These are phyloP conservation scores for Alethe diademata DNA, from an alignment of 2,113 vertebrate genomes.

Conservation along the genomic window DNA sequence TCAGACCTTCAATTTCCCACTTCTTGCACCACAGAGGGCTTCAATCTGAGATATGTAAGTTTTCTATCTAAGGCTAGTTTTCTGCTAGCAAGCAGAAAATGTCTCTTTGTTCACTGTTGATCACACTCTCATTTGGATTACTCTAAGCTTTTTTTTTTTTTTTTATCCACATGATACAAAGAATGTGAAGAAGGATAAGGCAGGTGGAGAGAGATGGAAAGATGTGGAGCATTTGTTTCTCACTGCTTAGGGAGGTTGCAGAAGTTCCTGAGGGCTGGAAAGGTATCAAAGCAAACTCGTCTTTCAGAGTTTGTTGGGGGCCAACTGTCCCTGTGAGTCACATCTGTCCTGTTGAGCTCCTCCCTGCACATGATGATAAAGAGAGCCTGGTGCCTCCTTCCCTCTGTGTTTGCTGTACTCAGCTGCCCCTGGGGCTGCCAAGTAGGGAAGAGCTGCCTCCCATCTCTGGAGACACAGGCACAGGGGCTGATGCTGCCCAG, in stretches of 20 bases:
- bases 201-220: neutral
- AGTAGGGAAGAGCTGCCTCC: neutral
- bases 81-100: neutral
- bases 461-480: neutral
- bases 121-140: neutral
- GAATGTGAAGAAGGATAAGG: neutral
- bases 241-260: neutral
- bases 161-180: accelerated
- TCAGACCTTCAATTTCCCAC: neutral
- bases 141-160: neutral
- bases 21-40: neutral
- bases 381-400: neutral
- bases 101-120: neutral
- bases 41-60: neutral
- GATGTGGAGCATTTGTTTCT: neutral
- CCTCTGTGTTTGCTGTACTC: neutral
- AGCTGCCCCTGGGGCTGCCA: too few relatives aligned
- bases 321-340: accelerated
- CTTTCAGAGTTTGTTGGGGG: neutral
- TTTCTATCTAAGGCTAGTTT: neutral
- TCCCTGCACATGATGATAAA: neutral
- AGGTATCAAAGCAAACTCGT: neutral
- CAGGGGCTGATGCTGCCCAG: neutral
- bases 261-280: neutral
- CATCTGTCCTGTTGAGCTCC: neutral